Base-by-base conservation (phyloP, 2,888 invertebrate species). In the Idaea biselata region DNA sequence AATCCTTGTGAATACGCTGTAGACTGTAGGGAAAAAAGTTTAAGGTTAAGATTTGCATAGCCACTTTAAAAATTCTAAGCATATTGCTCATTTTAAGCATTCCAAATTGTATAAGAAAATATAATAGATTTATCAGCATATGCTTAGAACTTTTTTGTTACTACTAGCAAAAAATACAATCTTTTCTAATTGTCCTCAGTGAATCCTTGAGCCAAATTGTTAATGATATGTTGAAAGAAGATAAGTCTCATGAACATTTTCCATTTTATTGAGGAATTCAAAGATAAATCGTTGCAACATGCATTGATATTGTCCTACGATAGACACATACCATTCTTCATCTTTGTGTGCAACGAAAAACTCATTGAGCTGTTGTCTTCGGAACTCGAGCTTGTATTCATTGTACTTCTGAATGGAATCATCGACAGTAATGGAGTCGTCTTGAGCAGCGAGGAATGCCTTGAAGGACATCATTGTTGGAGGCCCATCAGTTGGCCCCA, bases 271-370 rank as follows among this genome's bases (percentile, higher is more conserved):
- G 55, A 55, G n/a, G 55, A 55, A 55, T 55, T 55, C 53, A 58
- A 63, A 57, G 32, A 32, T 59, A 59, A 56, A 59, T 63, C 31
- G 58, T 63, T 63, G 56, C 63, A 66, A 61, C 44, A 44, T 44
- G 44, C 44, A 44, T 11, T 44, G 8, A 44, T 44, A 44, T 44
- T 44, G 44, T 44, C 44, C 11, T 14, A 44, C 11, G 25, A 16
- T 61, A 60, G 67, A 59, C 61, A 90, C 97, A 93, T 94, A 99
- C 99, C 99, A 99, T 96, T 99, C 99, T 90, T 99, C 99, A 81
- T 99, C 99, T 92, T 99, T 99, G 93, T 99, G 99, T 58, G 97
- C 97, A 77, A 99, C 96, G 93, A 99, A 99, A 93, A 99, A 99
- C 86, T 99, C 99, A 91, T 98, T 98, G 63, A 99, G 94, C 86